A percentile compares a stretch with the other conserved stretches of the same genome.
Conservation (phyloP, 2,113 vertebrate species). For the Illadopsis cleaveri region DNA sequence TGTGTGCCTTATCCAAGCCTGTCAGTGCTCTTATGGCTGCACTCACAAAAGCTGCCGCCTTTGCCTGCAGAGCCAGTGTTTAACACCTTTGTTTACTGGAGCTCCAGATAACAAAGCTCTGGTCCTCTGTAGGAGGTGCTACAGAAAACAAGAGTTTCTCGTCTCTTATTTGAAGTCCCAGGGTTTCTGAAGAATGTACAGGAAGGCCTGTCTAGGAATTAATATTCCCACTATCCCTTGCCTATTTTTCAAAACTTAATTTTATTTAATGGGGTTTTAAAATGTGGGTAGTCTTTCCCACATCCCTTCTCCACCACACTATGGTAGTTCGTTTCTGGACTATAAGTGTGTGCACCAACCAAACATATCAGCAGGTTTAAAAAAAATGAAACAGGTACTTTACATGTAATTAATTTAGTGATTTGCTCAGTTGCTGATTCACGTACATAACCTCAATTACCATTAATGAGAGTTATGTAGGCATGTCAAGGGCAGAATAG, state of each 20-base stretch:
- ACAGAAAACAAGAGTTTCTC: not conserved
- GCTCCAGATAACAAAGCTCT: not conserved
- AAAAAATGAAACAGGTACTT: conserved; percentile 51
- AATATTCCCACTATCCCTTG: not conserved
- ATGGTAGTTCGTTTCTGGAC: not conserved
- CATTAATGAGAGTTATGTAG: conserved; percentile 61
- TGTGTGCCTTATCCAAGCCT: not conserved
- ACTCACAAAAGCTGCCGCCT: not conserved
- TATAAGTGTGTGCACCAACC: not conserved
- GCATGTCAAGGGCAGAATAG: conserved; percentile 57
- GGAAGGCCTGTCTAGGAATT: not conserved
- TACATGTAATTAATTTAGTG: conserved; percentile 68
- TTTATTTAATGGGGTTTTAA: not conserved
- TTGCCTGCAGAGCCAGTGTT: not conserved
- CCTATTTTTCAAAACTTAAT: conserved; percentile 17
- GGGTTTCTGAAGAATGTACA: not conserved
- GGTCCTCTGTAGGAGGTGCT: conserved; percentile 4
- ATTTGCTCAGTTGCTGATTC: conserved; percentile 60
- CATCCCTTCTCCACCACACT: not conserved
- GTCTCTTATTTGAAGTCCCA: not conserved
- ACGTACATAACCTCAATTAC: conserved; percentile 59
- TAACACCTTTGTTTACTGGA: conserved; percentile 34
- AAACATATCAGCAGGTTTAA: not conserved
- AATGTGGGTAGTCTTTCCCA: not conserved
- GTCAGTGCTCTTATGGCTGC: not conserved